These are phyloP conservation scores for Cryptoprocta ferox DNA, from an alignment of 2,797 vertebrate genomes.

Conservation along the genomic window DNA sequence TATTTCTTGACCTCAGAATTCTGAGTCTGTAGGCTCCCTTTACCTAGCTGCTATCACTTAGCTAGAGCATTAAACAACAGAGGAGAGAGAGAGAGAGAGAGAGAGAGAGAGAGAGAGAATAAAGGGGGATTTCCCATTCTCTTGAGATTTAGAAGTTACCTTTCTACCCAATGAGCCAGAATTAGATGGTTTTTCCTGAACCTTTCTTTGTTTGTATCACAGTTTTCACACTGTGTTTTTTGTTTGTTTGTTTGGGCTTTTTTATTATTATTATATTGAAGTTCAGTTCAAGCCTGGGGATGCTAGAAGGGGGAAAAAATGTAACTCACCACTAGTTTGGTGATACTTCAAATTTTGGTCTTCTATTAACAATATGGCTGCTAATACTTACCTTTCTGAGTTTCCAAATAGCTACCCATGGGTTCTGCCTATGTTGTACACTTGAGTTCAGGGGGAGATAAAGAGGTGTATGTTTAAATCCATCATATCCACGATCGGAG, in stretches of 20 bases:
- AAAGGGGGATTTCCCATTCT: neutral
- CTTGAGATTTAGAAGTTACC: neutral
- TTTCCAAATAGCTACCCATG: neutral
- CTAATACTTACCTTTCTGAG: neutral
- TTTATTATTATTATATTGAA: neutral
- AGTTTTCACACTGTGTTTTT: neutral
- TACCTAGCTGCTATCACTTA: neutral
- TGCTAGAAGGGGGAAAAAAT: neutral
- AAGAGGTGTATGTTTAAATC: neutral
- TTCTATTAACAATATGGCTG: neutral
- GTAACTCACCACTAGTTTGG: neutral
- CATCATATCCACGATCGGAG: neutral
- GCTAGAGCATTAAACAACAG: neutral
- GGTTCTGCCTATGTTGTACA: neutral
- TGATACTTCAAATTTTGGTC: neutral
- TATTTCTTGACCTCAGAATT: neutral
- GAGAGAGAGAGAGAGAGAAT: neutral
- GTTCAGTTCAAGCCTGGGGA: neutral
- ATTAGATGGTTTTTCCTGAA: neutral
- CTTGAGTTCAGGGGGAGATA: neutral
- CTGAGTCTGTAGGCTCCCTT: neutral
- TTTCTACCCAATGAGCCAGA: neutral
- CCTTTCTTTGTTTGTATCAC: neutral
- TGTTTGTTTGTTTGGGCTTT: too few relatives aligned
- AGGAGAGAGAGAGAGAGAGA: too few relatives aligned